These are phyloP conservation scores for Cephalopterus ornatus DNA, from an alignment of 2,113 vertebrate species.

Conservation along the genomic window DNA sequence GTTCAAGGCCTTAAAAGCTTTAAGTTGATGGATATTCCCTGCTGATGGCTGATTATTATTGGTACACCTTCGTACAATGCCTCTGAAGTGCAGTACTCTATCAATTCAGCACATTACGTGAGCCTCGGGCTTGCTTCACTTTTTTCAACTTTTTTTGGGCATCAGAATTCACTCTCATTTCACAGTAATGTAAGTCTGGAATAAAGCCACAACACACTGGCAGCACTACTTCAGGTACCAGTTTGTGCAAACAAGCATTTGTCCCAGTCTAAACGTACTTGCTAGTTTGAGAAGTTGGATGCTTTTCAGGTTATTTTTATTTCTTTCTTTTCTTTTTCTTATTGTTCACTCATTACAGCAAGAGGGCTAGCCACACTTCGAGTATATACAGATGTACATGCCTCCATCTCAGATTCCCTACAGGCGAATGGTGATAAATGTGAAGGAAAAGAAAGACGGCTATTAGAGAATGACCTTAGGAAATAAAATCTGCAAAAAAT, in stretches of 20 bases:
- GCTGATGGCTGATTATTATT: conserved; percentile 13
- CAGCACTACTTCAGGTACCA: background rate
- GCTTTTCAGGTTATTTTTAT: conserved; percentile 5
- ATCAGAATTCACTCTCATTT: background rate
- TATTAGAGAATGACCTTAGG: conserved; percentile 50
- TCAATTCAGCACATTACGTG: background rate
- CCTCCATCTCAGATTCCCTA: background rate
- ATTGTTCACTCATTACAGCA: background rate
- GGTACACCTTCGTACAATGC: background rate
- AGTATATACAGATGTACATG: background rate
- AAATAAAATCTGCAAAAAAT: conserved; percentile 25
- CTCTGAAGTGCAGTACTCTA: background rate
- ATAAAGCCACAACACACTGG: background rate
- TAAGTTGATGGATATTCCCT: background rate
- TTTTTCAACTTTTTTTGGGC: background rate
- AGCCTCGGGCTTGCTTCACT: background rate
- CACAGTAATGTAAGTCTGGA: background rate
- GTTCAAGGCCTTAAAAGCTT: background rate
- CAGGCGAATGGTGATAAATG: background rate
- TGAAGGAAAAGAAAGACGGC: background rate
- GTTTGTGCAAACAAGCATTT: background rate
- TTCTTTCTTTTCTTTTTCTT: conserved; percentile 12
- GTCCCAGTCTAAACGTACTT: conserved; percentile 1
- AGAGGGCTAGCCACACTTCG: background rate
- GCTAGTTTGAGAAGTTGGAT: background rate